These are phyloP conservation scores for Ameiurus melas DNA, from an alignment of 2,113 vertebrate species.

Conservation along the genomic window DNA sequence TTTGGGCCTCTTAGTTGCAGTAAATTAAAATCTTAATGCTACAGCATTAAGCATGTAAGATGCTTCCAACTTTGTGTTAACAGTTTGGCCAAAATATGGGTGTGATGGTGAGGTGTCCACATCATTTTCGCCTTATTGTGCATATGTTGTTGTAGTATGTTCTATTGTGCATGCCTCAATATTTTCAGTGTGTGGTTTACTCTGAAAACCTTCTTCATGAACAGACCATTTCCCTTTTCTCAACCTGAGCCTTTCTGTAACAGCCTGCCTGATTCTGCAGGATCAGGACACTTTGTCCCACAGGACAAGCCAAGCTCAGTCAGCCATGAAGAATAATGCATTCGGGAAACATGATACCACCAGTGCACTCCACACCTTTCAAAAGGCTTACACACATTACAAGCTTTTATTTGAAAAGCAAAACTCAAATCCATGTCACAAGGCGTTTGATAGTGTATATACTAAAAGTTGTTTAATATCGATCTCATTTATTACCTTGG, in stretches of 20 bases:
- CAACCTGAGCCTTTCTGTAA: neutral
- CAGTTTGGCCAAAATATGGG: neutral
- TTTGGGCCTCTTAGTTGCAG: neutral
- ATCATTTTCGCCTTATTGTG: neutral
- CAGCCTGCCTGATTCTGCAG: neutral
- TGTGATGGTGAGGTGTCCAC: neutral
- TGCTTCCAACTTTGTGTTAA: neutral
- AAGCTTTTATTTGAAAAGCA: neutral
- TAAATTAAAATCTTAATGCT: neutral
- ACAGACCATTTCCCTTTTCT: neutral
- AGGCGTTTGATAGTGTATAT: neutral
- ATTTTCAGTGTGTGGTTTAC: neutral
- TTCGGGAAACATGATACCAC: neutral
- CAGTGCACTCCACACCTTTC: conserved; percentile 1
- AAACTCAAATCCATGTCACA: conserved; percentile 14
- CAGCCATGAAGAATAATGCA: conserved; percentile 1
- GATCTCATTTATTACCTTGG: neutral
- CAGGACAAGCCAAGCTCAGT: conserved; percentile 31
- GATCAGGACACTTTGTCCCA: conserved; percentile 15
- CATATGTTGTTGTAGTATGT: neutral
- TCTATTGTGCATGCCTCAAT: neutral
- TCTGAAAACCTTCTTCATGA: neutral
- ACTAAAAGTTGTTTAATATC: neutral
- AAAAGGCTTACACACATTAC: conserved; percentile 5
- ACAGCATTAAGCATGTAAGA: no score